Conservation (phyloP, 1,140 invertebrate species). For the Aporrectodea caliginosa region DNA sequence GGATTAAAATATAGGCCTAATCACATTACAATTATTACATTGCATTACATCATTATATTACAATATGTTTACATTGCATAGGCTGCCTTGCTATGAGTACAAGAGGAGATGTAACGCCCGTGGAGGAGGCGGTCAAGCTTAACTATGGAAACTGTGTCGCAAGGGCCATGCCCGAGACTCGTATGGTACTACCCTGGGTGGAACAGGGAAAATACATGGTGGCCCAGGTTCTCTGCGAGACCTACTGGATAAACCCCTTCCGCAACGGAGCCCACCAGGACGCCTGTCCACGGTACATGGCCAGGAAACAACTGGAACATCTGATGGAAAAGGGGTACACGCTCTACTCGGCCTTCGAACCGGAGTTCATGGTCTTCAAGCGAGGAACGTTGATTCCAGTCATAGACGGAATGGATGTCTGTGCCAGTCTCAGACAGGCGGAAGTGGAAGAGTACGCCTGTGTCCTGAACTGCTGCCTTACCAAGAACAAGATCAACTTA, state of each 20-base stretch:
- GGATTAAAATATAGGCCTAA: too few species aligned
- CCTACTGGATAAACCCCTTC: neutral
- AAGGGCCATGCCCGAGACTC: too few species aligned
- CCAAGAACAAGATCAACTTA: too few species aligned
- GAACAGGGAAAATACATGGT: slow-evolving; percentile 4
- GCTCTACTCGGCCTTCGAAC: slow-evolving; percentile 30
- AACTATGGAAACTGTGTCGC: too few species aligned
- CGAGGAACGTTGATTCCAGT: slow-evolving; percentile 7
- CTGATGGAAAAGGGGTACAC: slow-evolving; percentile 15
- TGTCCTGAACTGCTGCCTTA: slow-evolving; percentile 7
- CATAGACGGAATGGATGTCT: slow-evolving; percentile 7
- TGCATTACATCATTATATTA: too few species aligned
- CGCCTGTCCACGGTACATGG: slow-evolving; percentile 22
- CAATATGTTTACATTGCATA: too few species aligned
- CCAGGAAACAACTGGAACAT: slow-evolving; percentile 22
- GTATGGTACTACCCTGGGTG: too few species aligned
- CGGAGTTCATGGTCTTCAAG: slow-evolving; percentile 21
- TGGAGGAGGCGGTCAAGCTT: too few species aligned
- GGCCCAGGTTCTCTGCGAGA: slow-evolving; percentile 24
- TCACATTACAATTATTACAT: too few species aligned
- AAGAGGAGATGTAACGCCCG: too few species aligned
- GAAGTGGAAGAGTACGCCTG: slow-evolving; percentile 18
- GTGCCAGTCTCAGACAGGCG: slow-evolving; percentile 10
- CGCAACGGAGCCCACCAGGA: neutral
- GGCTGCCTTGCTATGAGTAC: too few species aligned